Conservation (phyloP, 2,113 vertebrate genomes). For the Barnardius zonarius region DNA sequence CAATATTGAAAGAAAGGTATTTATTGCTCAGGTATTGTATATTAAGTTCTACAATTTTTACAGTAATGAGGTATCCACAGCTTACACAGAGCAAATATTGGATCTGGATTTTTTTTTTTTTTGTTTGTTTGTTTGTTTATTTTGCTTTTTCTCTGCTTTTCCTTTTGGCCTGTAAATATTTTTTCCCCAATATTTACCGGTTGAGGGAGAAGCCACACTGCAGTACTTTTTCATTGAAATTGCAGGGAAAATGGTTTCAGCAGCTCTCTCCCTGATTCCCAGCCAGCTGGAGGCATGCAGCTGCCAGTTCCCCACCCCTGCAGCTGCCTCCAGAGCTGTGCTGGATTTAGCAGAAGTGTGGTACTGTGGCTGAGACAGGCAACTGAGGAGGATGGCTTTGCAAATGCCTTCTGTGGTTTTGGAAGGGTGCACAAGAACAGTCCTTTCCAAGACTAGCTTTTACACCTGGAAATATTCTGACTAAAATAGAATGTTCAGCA, state of each 20-base stretch:
- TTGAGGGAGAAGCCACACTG: neutral
- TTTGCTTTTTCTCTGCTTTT: neutral
- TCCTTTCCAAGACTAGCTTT: neutral
- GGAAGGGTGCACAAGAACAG: neutral
- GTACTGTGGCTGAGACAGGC: neutral
- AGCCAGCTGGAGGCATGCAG: neutral
- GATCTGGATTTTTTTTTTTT: neutral
- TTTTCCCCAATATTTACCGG: neutral
- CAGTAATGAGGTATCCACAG: neutral
- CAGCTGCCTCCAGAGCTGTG: slow-evolving; percentile 4
- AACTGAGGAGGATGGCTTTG: neutral
- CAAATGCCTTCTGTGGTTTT: neutral
- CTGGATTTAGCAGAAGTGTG: neutral
- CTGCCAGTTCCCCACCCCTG: slow-evolving; percentile 16
- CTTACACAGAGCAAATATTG: neutral
- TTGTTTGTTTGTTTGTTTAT: neutral
- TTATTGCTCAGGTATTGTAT: neutral
- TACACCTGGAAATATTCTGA: neutral
- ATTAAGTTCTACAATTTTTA: neutral
- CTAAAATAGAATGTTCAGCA: neutral
- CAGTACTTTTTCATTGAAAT: neutral
- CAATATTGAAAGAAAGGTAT: neutral
- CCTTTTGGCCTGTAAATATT: neutral
- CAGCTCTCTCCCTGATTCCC: neutral
- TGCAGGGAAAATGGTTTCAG: neutral